phyloP scores from a whole-genome alignment of 2,797 vertebrate species.

The Ataeniobius toweri region DNA sequence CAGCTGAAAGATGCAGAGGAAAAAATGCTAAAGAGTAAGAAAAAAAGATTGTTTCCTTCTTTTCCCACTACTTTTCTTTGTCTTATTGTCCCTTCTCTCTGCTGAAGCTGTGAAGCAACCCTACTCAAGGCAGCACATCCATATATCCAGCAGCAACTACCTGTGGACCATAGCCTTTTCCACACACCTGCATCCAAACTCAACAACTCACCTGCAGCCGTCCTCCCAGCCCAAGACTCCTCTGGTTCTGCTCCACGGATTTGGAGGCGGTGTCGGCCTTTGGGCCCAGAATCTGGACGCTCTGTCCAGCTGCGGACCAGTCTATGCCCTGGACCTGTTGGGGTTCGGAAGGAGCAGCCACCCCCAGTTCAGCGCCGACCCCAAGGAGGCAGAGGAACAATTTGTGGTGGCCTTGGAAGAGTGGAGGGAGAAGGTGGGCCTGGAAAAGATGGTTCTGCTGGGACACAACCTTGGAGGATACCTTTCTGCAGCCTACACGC shows the following conservation, averaged over 20 bases:
- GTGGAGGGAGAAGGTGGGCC: slow-evolving; percentile 87
- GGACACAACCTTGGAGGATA: slow-evolving; percentile 95
- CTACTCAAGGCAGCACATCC: slow-evolving; percentile 86
- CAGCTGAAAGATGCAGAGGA: slow-evolving; percentile 92
- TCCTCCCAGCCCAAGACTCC: slow-evolving; percentile 71
- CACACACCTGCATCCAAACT: slow-evolving; percentile 19
- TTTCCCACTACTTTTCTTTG: not conserved
- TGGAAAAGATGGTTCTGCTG: slow-evolving; percentile 90
- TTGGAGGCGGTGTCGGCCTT: slow-evolving; percentile 91
- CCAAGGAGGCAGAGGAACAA: slow-evolving; percentile 86
- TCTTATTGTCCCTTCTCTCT: slow-evolving; percentile 2
- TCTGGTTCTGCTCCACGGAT: slow-evolving; percentile 91
- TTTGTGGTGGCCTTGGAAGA: slow-evolving; percentile 91
- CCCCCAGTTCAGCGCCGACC: slow-evolving; percentile 81
- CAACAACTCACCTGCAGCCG: not conserved
- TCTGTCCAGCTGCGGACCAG: slow-evolving; percentile 81
- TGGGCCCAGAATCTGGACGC: slow-evolving; percentile 93
- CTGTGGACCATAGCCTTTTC: slow-evolving; percentile 91
- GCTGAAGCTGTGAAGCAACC: slow-evolving; percentile 80
- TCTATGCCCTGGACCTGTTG: slow-evolving; percentile 91
- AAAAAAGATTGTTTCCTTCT: not conserved
- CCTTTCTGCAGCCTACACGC: slow-evolving; percentile 88
- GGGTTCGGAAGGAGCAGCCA: slow-evolving; percentile 94
- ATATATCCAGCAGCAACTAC: slow-evolving; percentile 85
- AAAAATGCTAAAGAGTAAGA: slow-evolving; percentile 92